Conservation (phyloP, 2,797 vertebrate genomes). For the Lateolabrax maculatus region DNA sequence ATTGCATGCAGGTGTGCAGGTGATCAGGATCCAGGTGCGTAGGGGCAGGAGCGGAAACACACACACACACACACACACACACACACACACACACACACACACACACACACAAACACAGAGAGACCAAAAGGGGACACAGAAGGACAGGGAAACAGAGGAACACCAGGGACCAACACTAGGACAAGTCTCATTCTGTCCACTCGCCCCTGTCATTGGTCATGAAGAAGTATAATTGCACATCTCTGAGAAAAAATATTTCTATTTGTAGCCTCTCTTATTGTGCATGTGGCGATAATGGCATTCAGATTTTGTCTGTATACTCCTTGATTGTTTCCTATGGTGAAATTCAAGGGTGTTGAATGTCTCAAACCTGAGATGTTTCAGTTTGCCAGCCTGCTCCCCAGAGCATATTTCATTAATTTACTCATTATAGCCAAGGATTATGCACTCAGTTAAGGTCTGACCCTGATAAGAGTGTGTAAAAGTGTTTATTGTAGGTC, state of each 20-base stretch:
- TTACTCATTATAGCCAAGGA: slow-evolving; percentile 39
- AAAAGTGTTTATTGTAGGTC: slow-evolving; percentile 38
- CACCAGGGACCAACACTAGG: too few relatives aligned
- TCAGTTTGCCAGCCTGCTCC: slow-evolving; percentile 24
- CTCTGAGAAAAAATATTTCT: slow-evolving; percentile 25
- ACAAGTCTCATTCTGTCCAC: slow-evolving; percentile 34
- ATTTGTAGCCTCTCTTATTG: slow-evolving; percentile 23
- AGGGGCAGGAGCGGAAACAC: too few relatives aligned
- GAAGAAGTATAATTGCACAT: slow-evolving; percentile 45
- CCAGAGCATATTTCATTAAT: slow-evolving; percentile 45
- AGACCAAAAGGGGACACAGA: too few relatives aligned
- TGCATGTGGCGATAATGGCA: slow-evolving; percentile 31
- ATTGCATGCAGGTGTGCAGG: too few relatives aligned
- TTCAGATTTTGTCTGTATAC: slow-evolving; percentile 39
- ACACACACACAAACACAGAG: too few relatives aligned
- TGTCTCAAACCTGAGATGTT: slow-evolving; percentile 36
- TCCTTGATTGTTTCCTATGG: slow-evolving; percentile 40
- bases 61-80: too few relatives aligned
- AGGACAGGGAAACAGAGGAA: too few relatives aligned
- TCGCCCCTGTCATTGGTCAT: slow-evolving; percentile 13
- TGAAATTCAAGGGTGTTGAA: slow-evolving; percentile 40
- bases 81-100: too few relatives aligned
- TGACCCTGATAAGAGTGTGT: slow-evolving; percentile 42
- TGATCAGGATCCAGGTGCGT: too few relatives aligned
- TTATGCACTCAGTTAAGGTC: slow-evolving; percentile 42